These are phyloP conservation scores for Drosophila ogumai DNA, from an alignment of 1,140 invertebrate species.

Conservation along the genomic window DNA sequence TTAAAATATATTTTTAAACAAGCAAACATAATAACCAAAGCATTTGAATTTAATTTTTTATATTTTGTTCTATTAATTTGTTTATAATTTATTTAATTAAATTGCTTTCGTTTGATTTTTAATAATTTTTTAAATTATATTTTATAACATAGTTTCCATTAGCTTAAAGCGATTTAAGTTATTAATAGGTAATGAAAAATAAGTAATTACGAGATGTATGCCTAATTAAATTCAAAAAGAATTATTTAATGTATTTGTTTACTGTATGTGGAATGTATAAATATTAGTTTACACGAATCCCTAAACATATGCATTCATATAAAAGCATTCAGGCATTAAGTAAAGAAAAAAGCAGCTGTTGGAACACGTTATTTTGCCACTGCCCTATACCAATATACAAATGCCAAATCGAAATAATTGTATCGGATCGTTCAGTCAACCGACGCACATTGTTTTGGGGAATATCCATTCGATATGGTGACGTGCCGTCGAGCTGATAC, in stretches of 20 bases:
- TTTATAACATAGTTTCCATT: no score
- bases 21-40: no score
- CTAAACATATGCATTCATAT: not conserved
- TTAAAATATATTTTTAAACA: no score
- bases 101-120: no score
- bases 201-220: not conserved
- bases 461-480: constrained; percentile 1
- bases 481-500: not conserved
- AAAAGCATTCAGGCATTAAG: not conserved
- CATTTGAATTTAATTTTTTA: no score
- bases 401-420: not conserved
- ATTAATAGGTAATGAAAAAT: no score
- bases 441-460: not conserved
- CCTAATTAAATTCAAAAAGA: not conserved
- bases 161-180: no score
- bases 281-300: not conserved
- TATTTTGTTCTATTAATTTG: no score
- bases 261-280: not conserved
- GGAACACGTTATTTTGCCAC: not conserved
- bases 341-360: not conserved
- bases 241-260: no score
- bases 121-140: no score
- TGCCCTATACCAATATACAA: not conserved
- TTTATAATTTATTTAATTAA: no score
- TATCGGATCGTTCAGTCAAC: constrained; percentile 7